Conservation (phyloP, 2,797 vertebrate genomes). For the Epinephelus coioides region DNA sequence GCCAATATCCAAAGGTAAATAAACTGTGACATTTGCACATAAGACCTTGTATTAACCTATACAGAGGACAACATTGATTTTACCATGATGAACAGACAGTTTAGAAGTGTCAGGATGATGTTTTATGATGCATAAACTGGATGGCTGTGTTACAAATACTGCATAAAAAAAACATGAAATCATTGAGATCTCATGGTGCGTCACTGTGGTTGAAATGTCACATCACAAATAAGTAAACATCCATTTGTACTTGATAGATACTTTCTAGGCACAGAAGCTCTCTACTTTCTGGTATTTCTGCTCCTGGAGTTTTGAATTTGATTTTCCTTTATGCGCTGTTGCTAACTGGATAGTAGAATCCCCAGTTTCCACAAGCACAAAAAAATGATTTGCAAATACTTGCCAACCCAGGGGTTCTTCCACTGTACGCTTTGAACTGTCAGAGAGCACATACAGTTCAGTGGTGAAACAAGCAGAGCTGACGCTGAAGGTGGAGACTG, state of each 20-base stretch:
- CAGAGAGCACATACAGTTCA: constrained; percentile 17
- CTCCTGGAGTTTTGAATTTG: neutral
- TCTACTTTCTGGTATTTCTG: neutral
- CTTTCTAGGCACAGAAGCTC: neutral
- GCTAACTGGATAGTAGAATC: neutral
- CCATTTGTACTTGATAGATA: neutral
- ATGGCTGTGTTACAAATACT: neutral
- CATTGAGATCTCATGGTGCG: neutral
- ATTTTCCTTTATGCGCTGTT: neutral
- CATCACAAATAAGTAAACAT: neutral
- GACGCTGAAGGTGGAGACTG: constrained; percentile 19
- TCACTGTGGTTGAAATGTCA: neutral
- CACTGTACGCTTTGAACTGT: constrained; percentile 28
- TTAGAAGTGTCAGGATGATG: neutral
- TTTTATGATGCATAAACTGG: neutral
- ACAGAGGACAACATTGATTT: neutral
- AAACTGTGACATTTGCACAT: constrained; percentile 11
- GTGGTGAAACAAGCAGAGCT: constrained; percentile 7
- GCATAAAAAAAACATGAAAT: neutral
- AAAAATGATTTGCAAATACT: constrained; percentile 23
- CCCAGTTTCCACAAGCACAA: neutral
- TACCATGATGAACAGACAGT: neutral
- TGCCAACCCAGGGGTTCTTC: constrained; percentile 7
- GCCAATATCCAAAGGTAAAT: constrained; percentile 17
- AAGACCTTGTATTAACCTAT: neutral